Evolutionary conservation across 2,797 vertebrate genomes (phyloP).

Genomic region (Gymnothorax javanicus): DNA sequence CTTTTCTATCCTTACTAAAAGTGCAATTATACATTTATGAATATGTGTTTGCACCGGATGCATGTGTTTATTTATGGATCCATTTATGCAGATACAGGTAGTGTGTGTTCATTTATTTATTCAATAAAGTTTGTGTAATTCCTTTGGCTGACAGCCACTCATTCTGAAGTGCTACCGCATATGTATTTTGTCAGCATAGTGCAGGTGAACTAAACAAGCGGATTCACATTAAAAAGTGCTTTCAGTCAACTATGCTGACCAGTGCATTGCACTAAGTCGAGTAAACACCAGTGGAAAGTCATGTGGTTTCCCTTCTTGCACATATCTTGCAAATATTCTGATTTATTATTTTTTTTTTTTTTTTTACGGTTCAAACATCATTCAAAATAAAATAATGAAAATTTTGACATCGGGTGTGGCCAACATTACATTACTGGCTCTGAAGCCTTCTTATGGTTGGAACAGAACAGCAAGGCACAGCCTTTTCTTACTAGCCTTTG

Average conservation of each 20-base stretch:
- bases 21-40: conserved; percentile 5
- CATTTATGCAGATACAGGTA: conserved; percentile 8
- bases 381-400: not conserved
- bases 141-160: not conserved
- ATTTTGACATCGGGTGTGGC: not conserved
- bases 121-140: conserved; percentile 17
- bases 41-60: not conserved
- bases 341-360: not conserved
- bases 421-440: not conserved
- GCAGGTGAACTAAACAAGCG: not conserved
- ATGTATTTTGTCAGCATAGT: not conserved
- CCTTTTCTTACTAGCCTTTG: not conserved
- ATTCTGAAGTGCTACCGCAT: not conserved
- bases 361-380: not conserved
- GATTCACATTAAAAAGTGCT: not conserved
- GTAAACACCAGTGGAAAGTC: not conserved
- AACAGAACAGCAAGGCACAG: not conserved
- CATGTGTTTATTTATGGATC: conserved; percentile 14
- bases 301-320: not conserved
- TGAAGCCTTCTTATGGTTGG: not conserved
- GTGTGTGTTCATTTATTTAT: conserved; percentile 21
- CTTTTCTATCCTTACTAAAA: not conserved
- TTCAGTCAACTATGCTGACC: not conserved
- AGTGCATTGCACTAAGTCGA: not conserved
- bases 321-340: not conserved